A percentile compares a stretch with the other conserved stretches of the same genome.
These are phyloP conservation scores for Archilochus colubris DNA, from an alignment of 2,113 vertebrate species.

Conservation along the genomic window DNA sequence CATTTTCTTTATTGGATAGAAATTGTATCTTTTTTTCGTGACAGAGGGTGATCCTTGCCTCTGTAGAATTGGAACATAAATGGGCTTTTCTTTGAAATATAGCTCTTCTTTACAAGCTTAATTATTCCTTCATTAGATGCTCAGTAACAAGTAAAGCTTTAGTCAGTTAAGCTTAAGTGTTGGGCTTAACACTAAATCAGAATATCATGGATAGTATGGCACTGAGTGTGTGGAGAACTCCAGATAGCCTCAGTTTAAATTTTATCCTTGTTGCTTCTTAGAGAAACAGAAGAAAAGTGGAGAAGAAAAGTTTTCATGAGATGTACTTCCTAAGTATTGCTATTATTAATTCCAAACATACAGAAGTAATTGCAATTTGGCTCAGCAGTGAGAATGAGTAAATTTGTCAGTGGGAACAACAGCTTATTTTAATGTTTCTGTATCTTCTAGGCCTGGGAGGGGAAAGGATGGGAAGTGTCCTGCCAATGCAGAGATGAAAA, in stretches of 20 bases:
- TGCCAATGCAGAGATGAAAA: background rate
- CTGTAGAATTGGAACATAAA: background rate
- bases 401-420: background rate
- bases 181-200: background rate
- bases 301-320: background rate
- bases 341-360: background rate
- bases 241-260: background rate
- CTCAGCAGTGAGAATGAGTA: background rate
- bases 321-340: background rate
- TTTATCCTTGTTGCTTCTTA: background rate
- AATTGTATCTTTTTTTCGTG: background rate
- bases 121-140: background rate
- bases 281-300: background rate
- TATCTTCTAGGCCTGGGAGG: background rate
- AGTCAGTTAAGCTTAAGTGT: background rate
- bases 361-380: background rate
- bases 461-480: background rate
- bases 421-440: background rate
- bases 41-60: background rate
- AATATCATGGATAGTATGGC: background rate
- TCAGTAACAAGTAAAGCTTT: background rate
- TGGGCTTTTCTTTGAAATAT: background rate
- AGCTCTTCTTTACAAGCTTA: background rate
- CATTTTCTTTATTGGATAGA: background rate
- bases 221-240: background rate